phyloP scores from a whole-genome alignment of 2,888 invertebrate species.

The Drosophila birchii region DNA sequence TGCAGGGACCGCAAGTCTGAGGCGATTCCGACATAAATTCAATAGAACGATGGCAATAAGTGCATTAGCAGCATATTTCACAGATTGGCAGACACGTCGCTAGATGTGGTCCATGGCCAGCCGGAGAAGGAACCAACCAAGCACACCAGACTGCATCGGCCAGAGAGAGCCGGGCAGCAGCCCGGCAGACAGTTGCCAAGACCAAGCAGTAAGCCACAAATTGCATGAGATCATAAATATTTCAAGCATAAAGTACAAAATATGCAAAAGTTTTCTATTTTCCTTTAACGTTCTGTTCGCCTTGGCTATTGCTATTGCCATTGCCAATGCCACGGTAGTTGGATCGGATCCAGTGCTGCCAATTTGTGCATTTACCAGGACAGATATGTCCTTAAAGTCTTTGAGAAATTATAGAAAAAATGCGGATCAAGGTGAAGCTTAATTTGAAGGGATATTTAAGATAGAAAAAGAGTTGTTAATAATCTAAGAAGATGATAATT shows the following conservation, averaged over 20 bases:
- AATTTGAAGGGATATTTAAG: not conserved
- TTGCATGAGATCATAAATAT: slow-evolving; percentile 79
- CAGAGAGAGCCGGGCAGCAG: slow-evolving; percentile 22
- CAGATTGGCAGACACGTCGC: slow-evolving; percentile 79
- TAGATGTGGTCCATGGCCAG: slow-evolving; percentile 55
- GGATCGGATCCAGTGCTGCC: slow-evolving; percentile 27
- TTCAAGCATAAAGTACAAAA: slow-evolving; percentile 80
- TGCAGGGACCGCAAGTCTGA: slow-evolving; percentile 50
- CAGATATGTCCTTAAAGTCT: not conserved
- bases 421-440: not conserved
- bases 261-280: slow-evolving; percentile 76
- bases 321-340: slow-evolving; percentile 47
- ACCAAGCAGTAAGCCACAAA: slow-evolving; percentile 78
- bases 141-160: slow-evolving; percentile 17
- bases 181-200: slow-evolving; percentile 53
- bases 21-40: slow-evolving; percentile 71
- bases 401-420: not conserved
- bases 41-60: slow-evolving; percentile 75
- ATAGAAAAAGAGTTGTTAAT: not conserved
- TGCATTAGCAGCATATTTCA: slow-evolving; percentile 80
- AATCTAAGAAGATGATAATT: not conserved
- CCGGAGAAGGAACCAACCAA: slow-evolving; percentile 23
- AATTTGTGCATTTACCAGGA: slow-evolving; percentile 16
- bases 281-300: slow-evolving; percentile 45
- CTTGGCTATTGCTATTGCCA: slow-evolving; percentile 41